phyloP scores from a whole-genome alignment of 2,797 vertebrate species.

The Falco concolor region DNA sequence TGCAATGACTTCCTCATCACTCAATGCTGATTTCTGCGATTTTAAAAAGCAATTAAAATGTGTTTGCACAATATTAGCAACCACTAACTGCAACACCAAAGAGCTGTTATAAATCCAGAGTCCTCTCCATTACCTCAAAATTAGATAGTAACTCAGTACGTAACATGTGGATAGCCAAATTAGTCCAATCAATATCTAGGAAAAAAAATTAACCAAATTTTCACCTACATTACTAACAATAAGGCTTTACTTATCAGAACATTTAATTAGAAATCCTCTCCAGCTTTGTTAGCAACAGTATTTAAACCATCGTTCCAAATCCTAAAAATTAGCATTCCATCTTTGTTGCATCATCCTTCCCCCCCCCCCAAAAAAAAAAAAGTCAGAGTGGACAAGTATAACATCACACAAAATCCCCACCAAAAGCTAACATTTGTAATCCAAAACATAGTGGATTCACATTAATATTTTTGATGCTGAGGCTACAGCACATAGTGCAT shows the following conservation, averaged over 20 bases:
- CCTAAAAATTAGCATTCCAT: background rate
- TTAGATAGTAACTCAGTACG: background rate
- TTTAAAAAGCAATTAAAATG: background rate
- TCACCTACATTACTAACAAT: background rate
- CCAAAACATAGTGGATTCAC: background rate
- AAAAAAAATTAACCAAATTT: background rate
- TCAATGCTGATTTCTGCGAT: background rate
- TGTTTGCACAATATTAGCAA: background rate
- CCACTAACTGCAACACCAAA: background rate
- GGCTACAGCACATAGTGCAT: background rate
- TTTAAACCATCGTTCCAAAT: background rate
- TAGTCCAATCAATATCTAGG: background rate
- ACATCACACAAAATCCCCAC: background rate
- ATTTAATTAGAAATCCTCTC: background rate
- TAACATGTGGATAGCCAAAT: background rate
- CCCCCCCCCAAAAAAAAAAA: too few relatives aligned
- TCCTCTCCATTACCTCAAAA: background rate
- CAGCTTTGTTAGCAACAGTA: background rate
- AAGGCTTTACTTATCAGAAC: background rate
- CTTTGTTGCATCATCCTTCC: background rate
- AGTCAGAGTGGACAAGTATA: background rate
- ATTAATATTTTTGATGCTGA: background rate
- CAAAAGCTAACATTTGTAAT: background rate
- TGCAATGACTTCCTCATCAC: background rate
- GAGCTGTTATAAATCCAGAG: background rate